A percentile compares a stretch with the other conserved stretches of the same genome.
Conservation (phyloP, 2,113 vertebrate species). For the Crotalus horridus region DNA sequence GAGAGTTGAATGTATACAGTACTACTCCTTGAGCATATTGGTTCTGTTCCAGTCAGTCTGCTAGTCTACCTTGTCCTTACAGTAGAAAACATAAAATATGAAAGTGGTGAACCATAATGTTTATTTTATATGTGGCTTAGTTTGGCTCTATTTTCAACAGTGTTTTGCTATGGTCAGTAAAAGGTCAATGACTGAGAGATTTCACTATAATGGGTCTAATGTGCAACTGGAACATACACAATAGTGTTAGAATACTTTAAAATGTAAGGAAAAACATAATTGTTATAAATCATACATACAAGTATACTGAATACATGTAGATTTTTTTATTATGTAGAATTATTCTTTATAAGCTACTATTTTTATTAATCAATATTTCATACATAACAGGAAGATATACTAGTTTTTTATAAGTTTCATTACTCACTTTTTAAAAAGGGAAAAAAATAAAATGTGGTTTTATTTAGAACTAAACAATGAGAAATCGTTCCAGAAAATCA, state of each 20-base stretch:
- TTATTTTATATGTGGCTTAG: not conserved
- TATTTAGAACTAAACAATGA: not conserved
- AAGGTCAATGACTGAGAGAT: not conserved
- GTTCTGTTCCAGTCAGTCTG: not conserved
- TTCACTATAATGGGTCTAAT: not conserved
- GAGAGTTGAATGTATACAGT: no score
- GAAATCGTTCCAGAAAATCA: conserved; percentile 30
- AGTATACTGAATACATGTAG: not conserved
- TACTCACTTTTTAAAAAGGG: not conserved
- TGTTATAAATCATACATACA: not conserved
- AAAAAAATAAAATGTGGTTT: not conserved
- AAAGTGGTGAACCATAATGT: not conserved
- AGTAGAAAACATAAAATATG: not conserved
- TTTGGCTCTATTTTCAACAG: not conserved
- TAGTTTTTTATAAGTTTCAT: conserved; percentile 10
- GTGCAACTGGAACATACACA: not conserved
- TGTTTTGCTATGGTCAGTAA: not conserved
- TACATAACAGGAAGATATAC: not conserved
- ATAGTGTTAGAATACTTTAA: not conserved
- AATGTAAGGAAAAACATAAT: not conserved
- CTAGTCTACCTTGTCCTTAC: not conserved
- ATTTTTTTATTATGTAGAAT: not conserved
- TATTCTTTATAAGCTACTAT: not conserved
- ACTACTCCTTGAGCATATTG: not conserved
- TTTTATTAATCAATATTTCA: not conserved